Conservation (phyloP, 2,797 vertebrate species). For the Enteromius anoplus region DNA sequence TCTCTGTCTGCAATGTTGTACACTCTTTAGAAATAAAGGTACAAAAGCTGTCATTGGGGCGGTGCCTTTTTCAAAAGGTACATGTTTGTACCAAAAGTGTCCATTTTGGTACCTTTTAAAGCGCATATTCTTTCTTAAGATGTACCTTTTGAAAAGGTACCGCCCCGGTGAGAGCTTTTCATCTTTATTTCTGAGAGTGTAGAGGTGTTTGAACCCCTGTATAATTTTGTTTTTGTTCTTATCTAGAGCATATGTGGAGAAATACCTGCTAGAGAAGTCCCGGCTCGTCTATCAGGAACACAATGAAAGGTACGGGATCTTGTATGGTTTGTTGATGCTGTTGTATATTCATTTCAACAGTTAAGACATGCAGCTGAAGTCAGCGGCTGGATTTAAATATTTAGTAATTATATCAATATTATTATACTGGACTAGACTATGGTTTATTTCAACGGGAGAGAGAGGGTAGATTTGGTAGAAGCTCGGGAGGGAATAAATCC, state of each 20-base stretch:
- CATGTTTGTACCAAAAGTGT: too few relatives aligned
- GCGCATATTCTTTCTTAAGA: too few relatives aligned
- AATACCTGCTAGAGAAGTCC: slow-evolving; percentile 97
- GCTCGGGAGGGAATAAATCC: slow-evolving; percentile 38
- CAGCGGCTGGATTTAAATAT: neutral
- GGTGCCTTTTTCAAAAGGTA: too few relatives aligned
- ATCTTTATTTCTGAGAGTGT: too few relatives aligned
- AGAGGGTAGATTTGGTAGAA: slow-evolving; percentile 26
- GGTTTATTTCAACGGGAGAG: neutral
- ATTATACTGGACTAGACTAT: neutral
- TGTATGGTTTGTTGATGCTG: neutral
- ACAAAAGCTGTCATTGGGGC: too few relatives aligned
- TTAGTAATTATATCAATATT: slow-evolving; percentile 3
- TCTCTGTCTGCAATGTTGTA: slow-evolving; percentile 53
- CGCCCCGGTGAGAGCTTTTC: too few relatives aligned
- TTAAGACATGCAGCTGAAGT: neutral
- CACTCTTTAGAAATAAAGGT: too few relatives aligned
- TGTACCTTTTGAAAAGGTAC: too few relatives aligned
- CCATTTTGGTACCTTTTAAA: too few relatives aligned
- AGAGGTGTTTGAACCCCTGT: too few relatives aligned
- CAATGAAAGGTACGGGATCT: slow-evolving; percentile 87
- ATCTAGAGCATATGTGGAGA: slow-evolving; percentile 94
- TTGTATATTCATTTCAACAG: neutral
- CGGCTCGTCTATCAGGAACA: slow-evolving; percentile 98
- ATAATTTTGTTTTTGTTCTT: neutral